These are phyloP conservation scores for Apoda limacodes DNA, from an alignment of 2,888 invertebrate genomes.

Conservation along the genomic window DNA sequence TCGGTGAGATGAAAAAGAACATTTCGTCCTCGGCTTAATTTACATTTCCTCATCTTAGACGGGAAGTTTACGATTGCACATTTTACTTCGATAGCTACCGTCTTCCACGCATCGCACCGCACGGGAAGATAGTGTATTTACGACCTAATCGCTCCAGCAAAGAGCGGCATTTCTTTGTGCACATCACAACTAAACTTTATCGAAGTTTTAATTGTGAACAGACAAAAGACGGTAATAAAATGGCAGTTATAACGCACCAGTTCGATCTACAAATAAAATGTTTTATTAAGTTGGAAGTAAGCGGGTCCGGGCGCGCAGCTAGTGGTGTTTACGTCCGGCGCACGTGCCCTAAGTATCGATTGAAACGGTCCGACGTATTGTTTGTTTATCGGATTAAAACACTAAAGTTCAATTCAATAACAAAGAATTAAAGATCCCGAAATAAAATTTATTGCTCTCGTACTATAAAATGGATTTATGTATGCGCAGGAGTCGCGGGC, in stretches of 20 bases:
- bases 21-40: conserved; percentile 56
- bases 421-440: conserved; percentile 71
- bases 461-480: conserved; percentile 71
- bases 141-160: conserved; percentile 48
- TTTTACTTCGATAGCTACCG: conserved; percentile 61
- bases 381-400: conserved; percentile 70
- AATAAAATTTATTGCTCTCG: conserved; percentile 68
- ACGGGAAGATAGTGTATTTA: conserved; percentile 44
- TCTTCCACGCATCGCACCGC: conserved; percentile 34
- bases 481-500: conserved; percentile 39
- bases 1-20: conserved; percentile 64
- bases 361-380: conserved; percentile 60
- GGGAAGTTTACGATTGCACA: conserved; percentile 64
- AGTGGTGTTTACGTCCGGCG: conserved; percentile 46
- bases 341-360: conserved; percentile 62
- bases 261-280: conserved; percentile 58
- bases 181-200: conserved; percentile 55
- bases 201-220: conserved; percentile 63
- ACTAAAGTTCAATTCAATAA: conserved; percentile 71
- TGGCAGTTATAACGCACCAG: conserved; percentile 41
- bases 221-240: conserved; percentile 52
- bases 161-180: conserved; percentile 62
- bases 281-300: conserved; percentile 49
- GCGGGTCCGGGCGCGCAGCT: conserved; percentile 41
- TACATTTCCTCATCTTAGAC: conserved; percentile 55